Conservation (phyloP, 2,113 vertebrate species). For the Paramormyrops kingsleyae region DNA sequence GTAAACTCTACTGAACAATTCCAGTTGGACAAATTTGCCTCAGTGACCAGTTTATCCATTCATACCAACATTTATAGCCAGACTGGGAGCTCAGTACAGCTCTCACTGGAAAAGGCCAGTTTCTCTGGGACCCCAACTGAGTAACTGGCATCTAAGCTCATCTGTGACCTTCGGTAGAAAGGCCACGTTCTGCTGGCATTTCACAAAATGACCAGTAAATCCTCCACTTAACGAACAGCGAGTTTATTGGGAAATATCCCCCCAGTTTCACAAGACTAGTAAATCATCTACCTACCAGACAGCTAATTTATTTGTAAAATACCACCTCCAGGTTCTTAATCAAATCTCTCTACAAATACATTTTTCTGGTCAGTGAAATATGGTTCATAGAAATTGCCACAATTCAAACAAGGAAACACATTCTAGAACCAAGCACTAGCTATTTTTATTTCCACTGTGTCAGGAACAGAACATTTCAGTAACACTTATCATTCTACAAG, state of each 20-base stretch:
- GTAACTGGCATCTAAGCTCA: conserved; percentile 4
- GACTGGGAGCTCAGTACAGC: neutral
- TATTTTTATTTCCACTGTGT: neutral
- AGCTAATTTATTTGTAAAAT: neutral
- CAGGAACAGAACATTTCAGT: neutral
- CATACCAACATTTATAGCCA: neutral
- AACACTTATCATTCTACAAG: neutral
- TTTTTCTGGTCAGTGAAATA: conserved; percentile 29
- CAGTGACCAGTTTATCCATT: neutral
- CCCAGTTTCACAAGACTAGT: conserved; percentile 28
- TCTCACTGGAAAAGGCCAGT: neutral
- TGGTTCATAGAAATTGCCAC: conserved; percentile 30
- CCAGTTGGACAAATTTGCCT: neutral
- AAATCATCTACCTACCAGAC: conserved; percentile 35
- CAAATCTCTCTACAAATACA: conserved; percentile 37
- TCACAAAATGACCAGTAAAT: neutral
- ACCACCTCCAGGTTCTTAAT: neutral
- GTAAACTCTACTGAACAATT: neutral
- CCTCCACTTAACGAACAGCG: conserved; percentile 2
- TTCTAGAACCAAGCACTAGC: neutral
- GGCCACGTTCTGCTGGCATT: neutral
- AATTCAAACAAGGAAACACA: neutral
- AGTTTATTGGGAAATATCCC: conserved; percentile 11
- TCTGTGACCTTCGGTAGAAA: conserved; percentile 3
- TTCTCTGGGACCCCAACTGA: neutral